Base-by-base conservation (phyloP, 2,797 vertebrate species). In the Hybognathus amarus region DNA sequence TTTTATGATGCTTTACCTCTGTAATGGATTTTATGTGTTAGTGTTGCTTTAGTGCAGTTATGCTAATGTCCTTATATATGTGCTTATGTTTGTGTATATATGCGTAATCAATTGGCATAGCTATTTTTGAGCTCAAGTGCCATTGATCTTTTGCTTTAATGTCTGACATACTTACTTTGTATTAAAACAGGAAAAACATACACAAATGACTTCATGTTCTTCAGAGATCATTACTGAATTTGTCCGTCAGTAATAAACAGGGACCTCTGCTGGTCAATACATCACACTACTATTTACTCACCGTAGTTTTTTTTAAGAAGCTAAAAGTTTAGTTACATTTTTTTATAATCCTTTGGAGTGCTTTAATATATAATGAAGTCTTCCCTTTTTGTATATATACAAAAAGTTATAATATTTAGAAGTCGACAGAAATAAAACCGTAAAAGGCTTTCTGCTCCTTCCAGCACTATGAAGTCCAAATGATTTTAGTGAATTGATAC, bases 191-290 rank as follows among this genome's bases (percentile, higher is more conserved):
- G 18, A 47, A 52, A 30, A 24, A 18, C 13, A n/a, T 24, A 50
- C 6, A 12, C 45, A 17, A 79, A 79, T 45, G 8, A 10, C 2
- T 24, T 24, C 7, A 47, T 71, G n/a, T 30, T 8, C 1, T 74
- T 52, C 18, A 36, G 40, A 45, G 27, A 70, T 47, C 12, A 27
- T 18, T 38, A 36, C 12, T 67, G 22, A 12, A 15, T 52, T 67
- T 77, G 4, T 79, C 63, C 17, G 63, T 36, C 45, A 13, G n/a
- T 40, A 68, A 11, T 36, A 68, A 50, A 38, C 22, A 40, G 22
- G 13, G 77, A 54, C 77, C 64, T 33, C 77, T 54, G 47, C 47
- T 56, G 77, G 47, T 79, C 64, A 79, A 40, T 36, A 54, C 30
- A 36, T 20, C 40, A 33, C 56, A 77, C 38, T 47, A 71, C 24